Percentiles rank a stretch among this genome's conserved stretches.
Evolutionary conservation across 2,888 invertebrate genomes (phyloP).

Genomic region (Tenthredo mesomela): DNA sequence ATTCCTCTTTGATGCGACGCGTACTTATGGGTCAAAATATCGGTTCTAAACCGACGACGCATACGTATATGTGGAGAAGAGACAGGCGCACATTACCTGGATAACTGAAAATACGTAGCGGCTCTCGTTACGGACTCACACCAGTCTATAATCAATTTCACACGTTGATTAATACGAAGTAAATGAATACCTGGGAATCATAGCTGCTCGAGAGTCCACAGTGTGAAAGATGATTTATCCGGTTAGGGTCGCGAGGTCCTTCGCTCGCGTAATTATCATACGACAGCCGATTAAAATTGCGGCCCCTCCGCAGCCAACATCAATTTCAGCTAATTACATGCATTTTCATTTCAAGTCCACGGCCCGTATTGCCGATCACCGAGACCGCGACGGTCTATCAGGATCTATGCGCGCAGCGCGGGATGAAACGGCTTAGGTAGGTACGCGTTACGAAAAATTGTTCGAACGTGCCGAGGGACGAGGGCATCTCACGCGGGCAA

Average conservation of each 20-base stretch:
- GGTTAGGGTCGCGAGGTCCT: slow-evolving; percentile 72
- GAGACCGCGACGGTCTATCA: slow-evolving; percentile 41
- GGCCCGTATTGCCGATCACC: slow-evolving; percentile 55
- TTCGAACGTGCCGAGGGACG: slow-evolving; percentile 65
- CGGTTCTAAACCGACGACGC: slow-evolving; percentile 24
- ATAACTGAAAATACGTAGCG: slow-evolving; percentile 45
- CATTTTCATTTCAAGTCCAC: slow-evolving; percentile 75
- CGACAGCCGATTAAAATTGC: slow-evolving; percentile 77
- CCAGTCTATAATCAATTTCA: slow-evolving; percentile 72
- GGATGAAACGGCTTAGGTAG: slow-evolving; percentile 42
- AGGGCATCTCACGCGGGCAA: slow-evolving; percentile 47
- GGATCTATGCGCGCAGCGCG: slow-evolving; percentile 51
- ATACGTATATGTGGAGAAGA: background rate
- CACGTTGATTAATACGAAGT: slow-evolving; percentile 75
- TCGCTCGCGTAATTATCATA: slow-evolving; percentile 75
- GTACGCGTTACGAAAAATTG: slow-evolving; percentile 66
- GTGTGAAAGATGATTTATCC: slow-evolving; percentile 73
- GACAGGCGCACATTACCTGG: slow-evolving; percentile 32
- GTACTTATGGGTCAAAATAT: background rate
- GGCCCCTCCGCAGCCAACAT: slow-evolving; percentile 71
- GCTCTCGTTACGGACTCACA: slow-evolving; percentile 46
- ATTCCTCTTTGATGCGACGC: too few relatives aligned
- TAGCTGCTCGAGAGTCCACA: slow-evolving; percentile 57
- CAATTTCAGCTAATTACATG: slow-evolving; percentile 77
- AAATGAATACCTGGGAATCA: slow-evolving; percentile 75